Percentiles rank a stretch among this genome's conserved stretches.
Conservation (phyloP, 1,140 invertebrate species). For the Monochamus saltuarius region DNA sequence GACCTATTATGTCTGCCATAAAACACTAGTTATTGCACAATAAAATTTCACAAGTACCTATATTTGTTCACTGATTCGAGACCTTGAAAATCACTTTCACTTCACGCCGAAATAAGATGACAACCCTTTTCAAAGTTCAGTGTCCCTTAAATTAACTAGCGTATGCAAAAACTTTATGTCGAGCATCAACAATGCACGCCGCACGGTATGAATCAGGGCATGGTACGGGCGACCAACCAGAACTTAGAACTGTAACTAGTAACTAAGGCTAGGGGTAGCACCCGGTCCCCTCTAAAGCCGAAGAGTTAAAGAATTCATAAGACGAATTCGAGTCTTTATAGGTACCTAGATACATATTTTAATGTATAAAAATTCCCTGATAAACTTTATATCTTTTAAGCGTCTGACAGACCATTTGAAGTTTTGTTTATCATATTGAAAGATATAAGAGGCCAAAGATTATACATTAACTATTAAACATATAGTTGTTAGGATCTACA, state of each 20-base stretch:
- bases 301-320: slow-evolving; percentile 23
- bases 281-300: slow-evolving; percentile 31
- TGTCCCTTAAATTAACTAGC: slow-evolving; percentile 28
- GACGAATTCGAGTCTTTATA: not conserved
- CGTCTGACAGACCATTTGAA: not conserved
- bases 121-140: slow-evolving; percentile 31
- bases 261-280: slow-evolving; percentile 28
- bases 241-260: slow-evolving; percentile 32
- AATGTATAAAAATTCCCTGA: not conserved
- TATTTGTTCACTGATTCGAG: too few relatives aligned
- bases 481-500: too few relatives aligned
- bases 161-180: slow-evolving; percentile 5
- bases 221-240: slow-evolving; percentile 43
- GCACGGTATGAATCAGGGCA: slow-evolving; percentile 21
- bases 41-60: too few relatives aligned
- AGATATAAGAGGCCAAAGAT: too few relatives aligned
- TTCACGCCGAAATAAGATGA: not conserved
- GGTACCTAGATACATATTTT: slow-evolving; percentile 6
- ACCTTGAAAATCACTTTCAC: slow-evolving; percentile 15
- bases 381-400: not conserved
- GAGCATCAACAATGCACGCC: slow-evolving; percentile 24
- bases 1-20: too few relatives aligned
- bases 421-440: too few relatives aligned
- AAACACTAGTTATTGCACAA: too few relatives aligned
- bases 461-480: too few relatives aligned